These are phyloP conservation scores for Heliconius hewitsoni DNA, from an alignment of 1,140 invertebrate genomes.

Conservation along the genomic window DNA sequence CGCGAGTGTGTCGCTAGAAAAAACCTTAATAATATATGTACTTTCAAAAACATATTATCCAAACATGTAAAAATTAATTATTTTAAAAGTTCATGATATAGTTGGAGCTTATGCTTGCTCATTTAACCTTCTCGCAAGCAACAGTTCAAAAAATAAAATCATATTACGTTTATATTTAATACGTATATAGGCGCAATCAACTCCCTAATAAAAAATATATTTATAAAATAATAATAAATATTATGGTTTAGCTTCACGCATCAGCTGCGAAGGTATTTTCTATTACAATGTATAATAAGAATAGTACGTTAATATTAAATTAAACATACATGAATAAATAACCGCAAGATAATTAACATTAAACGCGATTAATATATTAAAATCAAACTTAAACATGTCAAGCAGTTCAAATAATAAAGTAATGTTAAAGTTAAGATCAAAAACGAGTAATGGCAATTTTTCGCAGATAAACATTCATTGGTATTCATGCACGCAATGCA, in stretches of 20 bases:
- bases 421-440: background rate
- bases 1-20: too few relatives aligned
- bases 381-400: background rate
- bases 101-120: background rate
- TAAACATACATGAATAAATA: background rate
- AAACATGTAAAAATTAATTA: too few relatives aligned
- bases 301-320: background rate
- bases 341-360: background rate
- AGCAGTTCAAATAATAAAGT: background rate
- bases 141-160: background rate
- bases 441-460: constrained; percentile 6
- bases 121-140: background rate
- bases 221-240: background rate
- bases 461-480: constrained; percentile 16
- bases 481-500: constrained; percentile 42
- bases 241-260: background rate
- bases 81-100: too few relatives aligned
- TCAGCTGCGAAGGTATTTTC: background rate
- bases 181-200: background rate
- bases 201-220: background rate
- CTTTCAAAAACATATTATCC: background rate
- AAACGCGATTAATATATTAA: background rate
- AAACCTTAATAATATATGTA: background rate
- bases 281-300: background rate
- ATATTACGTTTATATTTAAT: background rate